phyloP scores from a whole-genome alignment of 2,888 invertebrate genomes.

The Tachina fera region DNA sequence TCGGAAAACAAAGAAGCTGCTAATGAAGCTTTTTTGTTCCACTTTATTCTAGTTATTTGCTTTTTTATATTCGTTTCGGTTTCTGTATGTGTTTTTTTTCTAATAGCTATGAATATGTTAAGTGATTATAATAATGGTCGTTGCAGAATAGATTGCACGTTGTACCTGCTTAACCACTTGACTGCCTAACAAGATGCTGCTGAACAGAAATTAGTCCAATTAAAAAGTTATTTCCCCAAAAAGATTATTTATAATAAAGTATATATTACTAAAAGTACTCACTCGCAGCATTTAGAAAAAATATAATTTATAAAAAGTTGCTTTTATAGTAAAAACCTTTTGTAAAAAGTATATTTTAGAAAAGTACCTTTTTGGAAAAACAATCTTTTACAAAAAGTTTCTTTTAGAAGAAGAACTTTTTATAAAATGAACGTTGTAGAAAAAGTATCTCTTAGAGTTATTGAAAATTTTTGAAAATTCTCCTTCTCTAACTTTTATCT shows the following conservation, averaged over 20 bases:
- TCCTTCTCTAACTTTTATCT: too few species aligned
- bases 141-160: background rate
- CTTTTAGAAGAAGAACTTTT: too few species aligned
- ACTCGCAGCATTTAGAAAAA: background rate
- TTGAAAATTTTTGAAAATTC: too few species aligned
- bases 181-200: too few species aligned
- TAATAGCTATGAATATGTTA: conserved; percentile 14
- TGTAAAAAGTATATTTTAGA: background rate
- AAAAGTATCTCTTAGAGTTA: too few species aligned
- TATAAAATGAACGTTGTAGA: too few species aligned
- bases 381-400: background rate
- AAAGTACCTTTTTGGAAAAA: background rate
- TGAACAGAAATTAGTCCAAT: too few species aligned
- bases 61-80: conserved; percentile 8
- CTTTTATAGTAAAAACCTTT: background rate
- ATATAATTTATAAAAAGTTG: background rate
- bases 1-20: conserved; percentile 61
- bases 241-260: background rate
- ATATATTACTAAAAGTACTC: too few species aligned
- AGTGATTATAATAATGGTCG: conserved; percentile 40
- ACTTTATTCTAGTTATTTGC: conserved; percentile 23
- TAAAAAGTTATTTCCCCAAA: background rate
- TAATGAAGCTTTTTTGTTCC: conserved; percentile 60
- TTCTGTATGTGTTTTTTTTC: background rate
- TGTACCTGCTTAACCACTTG: background rate